Percentiles rank a stretch among this genome's conserved stretches.
These are phyloP conservation scores for Sclerodermus sp. DNA, from an alignment of 2,888 invertebrate species.

Conservation along the genomic window DNA sequence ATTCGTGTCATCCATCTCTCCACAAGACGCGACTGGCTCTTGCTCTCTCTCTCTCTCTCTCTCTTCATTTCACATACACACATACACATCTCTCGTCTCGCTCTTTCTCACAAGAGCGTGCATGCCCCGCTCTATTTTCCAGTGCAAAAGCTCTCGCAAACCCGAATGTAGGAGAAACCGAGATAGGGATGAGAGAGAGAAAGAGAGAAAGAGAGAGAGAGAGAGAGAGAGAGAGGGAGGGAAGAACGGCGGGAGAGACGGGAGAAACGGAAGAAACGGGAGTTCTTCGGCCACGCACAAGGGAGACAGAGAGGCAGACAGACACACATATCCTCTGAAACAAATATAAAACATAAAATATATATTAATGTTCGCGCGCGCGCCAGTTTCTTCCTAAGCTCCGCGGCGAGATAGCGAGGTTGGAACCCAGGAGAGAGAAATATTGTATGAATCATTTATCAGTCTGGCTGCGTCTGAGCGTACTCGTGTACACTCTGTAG, in stretches of 20 bases:
- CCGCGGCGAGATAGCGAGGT: constrained; percentile 23
- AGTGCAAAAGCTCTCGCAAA: too few species aligned
- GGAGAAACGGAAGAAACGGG: too few species aligned
- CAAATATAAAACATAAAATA: constrained; percentile 41
- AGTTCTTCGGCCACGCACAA: too few species aligned
- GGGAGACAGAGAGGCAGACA: neutral
- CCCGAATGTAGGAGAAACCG: too few species aligned
- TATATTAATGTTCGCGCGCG: constrained; percentile 46
- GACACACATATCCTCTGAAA: constrained; percentile 26
- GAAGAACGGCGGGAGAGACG: neutral
- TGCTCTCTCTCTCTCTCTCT: too few species aligned
- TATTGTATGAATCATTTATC: constrained; percentile 53
- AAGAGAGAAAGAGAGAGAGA: neutral
- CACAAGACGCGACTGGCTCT: constrained; percentile 14
- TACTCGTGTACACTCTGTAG: constrained; percentile 13
- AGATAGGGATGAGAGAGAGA: too few species aligned
- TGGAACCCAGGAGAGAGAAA: constrained; percentile 28
- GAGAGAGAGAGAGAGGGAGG: neutral
- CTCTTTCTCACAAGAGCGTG: too few species aligned
- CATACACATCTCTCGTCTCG: too few species aligned
- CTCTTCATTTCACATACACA: neutral
- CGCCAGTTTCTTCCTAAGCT: constrained; percentile 42
- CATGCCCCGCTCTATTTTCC: too few species aligned
- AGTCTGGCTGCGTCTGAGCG: constrained; percentile 42
- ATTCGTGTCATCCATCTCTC: constrained; percentile 28